Evolutionary conservation across 2,888 invertebrate genomes (phyloP).

Genomic region (Drosophila monieri): DNA sequence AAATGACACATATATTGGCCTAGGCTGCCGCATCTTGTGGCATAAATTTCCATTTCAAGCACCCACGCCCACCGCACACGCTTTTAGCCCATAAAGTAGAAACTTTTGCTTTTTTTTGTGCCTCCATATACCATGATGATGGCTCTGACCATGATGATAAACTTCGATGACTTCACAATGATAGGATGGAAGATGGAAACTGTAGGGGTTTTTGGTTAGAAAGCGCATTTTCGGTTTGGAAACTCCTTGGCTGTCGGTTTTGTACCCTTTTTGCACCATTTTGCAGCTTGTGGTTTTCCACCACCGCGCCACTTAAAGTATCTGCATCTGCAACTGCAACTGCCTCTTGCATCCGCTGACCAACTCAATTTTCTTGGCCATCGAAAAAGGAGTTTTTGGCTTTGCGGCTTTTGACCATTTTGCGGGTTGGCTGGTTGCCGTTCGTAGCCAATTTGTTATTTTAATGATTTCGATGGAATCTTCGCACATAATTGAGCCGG

Average conservation of each 20-base stretch:
- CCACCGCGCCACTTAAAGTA: constrained; percentile 34
- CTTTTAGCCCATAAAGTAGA: constrained; percentile 55
- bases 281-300: constrained; percentile 51
- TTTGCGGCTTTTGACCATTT: constrained; percentile 62
- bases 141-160: constrained; percentile 67
- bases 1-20: constrained; percentile 71
- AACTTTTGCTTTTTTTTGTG: constrained; percentile 58
- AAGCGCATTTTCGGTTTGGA: constrained; percentile 48
- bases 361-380: constrained; percentile 34
- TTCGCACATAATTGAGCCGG: constrained; percentile 62
- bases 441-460: constrained; percentile 78
- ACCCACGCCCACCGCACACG: constrained; percentile 62
- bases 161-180: constrained; percentile 74
- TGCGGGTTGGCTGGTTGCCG: constrained; percentile 28
- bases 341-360: constrained; percentile 29
- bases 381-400: constrained; percentile 44
- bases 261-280: constrained; percentile 72
- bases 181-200: constrained; percentile 20
- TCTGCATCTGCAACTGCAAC: constrained; percentile 2
- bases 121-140: constrained; percentile 15
- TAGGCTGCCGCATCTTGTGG: constrained; percentile 29
- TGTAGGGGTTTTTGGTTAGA: constrained; percentile 47
- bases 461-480: constrained; percentile 78
- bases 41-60: constrained; percentile 65
- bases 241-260: constrained; percentile 28